phyloP scores from a whole-genome alignment of 2,888 invertebrate species.

The Therioaphis trifolii region DNA sequence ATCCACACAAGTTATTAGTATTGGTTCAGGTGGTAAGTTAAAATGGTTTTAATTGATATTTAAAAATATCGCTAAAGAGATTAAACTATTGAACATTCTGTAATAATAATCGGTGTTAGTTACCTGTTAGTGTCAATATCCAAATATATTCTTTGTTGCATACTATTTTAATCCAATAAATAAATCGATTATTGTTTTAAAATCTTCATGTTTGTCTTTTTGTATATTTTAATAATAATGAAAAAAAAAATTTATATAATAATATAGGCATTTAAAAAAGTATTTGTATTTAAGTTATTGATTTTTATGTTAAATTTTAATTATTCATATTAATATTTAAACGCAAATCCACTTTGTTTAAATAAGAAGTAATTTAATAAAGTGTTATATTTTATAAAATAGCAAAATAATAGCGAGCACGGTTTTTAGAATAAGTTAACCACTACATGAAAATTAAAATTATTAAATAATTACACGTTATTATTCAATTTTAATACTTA shows the following conservation, averaged over 20 bases:
- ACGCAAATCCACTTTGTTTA: too few relatives aligned
- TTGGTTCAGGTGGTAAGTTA: neutral
- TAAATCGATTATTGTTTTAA: neutral
- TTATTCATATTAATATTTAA: too few relatives aligned
- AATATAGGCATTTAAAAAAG: neutral
- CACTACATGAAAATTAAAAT: too few relatives aligned
- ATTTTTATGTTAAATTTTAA: too few relatives aligned
- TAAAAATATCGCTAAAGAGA: neutral
- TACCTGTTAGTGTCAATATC: neutral
- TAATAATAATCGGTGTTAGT: neutral
- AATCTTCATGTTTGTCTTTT: neutral
- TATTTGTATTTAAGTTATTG: too few relatives aligned
- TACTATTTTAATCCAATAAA: neutral
- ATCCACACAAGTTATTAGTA: neutral
- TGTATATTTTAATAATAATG: neutral
- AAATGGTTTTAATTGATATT: constrained; percentile 21
- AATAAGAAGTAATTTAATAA: too few relatives aligned
- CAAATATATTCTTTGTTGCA: neutral
- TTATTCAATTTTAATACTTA: too few relatives aligned
- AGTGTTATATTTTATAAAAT: too few relatives aligned
- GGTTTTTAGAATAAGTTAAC: too few relatives aligned
- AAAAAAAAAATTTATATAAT: too few relatives aligned
- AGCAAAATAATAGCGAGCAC: too few relatives aligned
- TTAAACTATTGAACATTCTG: neutral
- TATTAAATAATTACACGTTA: too few relatives aligned